Evolutionary conservation across 2,797 vertebrate species (phyloP), one percentile per base, ranked within the genome.

Genomic region (Hozukius guyotensis): DNA sequence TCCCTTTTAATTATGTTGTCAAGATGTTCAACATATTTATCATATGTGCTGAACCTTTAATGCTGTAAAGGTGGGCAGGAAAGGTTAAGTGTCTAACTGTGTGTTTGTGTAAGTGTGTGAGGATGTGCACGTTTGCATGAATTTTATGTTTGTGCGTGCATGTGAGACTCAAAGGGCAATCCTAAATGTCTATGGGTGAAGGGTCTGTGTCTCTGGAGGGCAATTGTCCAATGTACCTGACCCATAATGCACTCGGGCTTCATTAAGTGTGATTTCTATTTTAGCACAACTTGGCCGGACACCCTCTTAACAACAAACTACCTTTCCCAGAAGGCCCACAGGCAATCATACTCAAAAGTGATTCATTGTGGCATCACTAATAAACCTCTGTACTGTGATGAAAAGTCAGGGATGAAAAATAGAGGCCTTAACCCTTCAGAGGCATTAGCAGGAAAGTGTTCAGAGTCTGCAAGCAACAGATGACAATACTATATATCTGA

Each of bases 301-400:
- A 64, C 77, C 79, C 85, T 78, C 75, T 52, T 55, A 79, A 81
- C 87, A 87, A 81, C 74, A 80, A 80, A 77, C 69, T 74, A 66
- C 67, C 70, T 79, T 78, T 86, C 83, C 88, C 79, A 75, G 64
- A 88, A 72, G 83, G 64, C 72, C 76, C 75, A 77, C 24, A 86
- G 82, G 80, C 86, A 89, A 87, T 90, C 84, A 85, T 69, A 81
- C 74, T 80, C 61, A 71, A 70, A 87, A 82, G 56, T 88, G 75
- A 87, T 89, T 91, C 72, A 90, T 91, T 87, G 84, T 86, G 74
- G 78, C 77, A 84, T 86, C 79, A 82, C 82, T 88, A 83, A 88
- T 80, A 91, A 85, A 90, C 34, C 60, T 72, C 81, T 81, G 74
- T 81, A 65, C 57, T 76, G 75, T 72, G 88, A 91, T 87, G 66